A percentile compares a stretch with the other conserved stretches of the same genome.
These are phyloP conservation scores for Xenus cinereus DNA, from an alignment of 2,113 vertebrate genomes.

Conservation along the genomic window DNA sequence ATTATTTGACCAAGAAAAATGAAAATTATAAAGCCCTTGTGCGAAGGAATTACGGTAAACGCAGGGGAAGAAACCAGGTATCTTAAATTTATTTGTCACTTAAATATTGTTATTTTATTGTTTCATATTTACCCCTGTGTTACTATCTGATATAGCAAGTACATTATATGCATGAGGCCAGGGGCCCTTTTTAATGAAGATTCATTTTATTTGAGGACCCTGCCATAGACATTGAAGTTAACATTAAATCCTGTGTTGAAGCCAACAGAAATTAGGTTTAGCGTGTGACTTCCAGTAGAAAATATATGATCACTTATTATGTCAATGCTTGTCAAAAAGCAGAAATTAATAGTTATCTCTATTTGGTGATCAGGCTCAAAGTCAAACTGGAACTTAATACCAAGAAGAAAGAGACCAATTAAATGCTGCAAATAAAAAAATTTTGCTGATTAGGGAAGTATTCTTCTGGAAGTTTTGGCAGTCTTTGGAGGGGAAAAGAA, in stretches of 20 bases:
- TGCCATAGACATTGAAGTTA: neutral
- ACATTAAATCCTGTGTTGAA: neutral
- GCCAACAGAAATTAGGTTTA: neutral
- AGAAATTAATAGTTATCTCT: slow-evolving; percentile 14
- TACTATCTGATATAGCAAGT: neutral
- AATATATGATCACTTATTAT: slow-evolving; percentile 2
- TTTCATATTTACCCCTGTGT: neutral
- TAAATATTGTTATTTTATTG: neutral
- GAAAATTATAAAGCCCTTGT: slow-evolving; percentile 97
- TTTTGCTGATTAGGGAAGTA: neutral
- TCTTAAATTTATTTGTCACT: neutral
- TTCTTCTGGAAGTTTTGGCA: neutral
- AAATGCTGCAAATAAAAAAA: slow-evolving; percentile 7
- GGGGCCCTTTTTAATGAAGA: neutral
- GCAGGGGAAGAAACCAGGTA: slow-evolving; percentile 95
- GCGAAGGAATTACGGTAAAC: slow-evolving; percentile 92
- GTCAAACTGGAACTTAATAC: slow-evolving; percentile 3
- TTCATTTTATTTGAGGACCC: neutral
- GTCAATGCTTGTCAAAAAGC: neutral
- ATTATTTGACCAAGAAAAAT: slow-evolving; percentile 99
- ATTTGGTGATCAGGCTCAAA: slow-evolving; percentile 32
- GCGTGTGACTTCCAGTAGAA: slow-evolving; percentile 3
- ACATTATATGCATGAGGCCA: neutral
- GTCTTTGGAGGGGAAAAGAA: neutral
- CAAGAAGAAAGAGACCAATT: neutral